A percentile compares a stretch with the other conserved stretches of the same genome.
Evolutionary conservation across 2,888 invertebrate species (phyloP).

Genomic region (Elgonia sp.): DNA sequence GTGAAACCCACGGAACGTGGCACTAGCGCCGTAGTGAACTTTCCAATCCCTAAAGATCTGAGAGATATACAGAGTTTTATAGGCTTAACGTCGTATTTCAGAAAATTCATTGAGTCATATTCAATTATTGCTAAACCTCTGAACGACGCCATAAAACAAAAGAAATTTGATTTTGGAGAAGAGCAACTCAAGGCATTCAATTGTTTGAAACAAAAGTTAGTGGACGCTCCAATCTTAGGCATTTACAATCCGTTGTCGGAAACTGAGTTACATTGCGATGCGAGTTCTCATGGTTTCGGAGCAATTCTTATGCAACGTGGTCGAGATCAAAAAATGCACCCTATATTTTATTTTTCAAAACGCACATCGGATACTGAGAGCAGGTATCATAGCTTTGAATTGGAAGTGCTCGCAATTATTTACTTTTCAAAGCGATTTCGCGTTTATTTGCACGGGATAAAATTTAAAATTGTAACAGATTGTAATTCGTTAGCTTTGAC

Average conservation of each 20-base stretch:
- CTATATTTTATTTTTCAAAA: constrained; percentile 46
- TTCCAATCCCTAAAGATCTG: background rate
- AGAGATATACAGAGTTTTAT: constrained; percentile 17
- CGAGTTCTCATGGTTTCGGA: constrained; percentile 31
- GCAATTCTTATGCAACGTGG: constrained; percentile 27
- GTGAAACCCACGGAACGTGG: constrained; percentile 10
- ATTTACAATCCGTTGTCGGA: constrained; percentile 24
- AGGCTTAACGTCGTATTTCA: constrained; percentile 7
- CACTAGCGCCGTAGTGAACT: background rate
- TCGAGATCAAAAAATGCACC: constrained; percentile 20
- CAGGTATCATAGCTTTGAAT: constrained; percentile 36
- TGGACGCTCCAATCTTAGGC: background rate
- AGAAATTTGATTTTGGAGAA: background rate
- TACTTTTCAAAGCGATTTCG: constrained; percentile 26
- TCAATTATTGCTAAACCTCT: constrained; percentile 36
- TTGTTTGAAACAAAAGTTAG: background rate
- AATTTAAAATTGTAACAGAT: constrained; percentile 49
- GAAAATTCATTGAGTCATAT: constrained; percentile 28
- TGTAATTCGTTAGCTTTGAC: too few species aligned
- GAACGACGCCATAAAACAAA: constrained; percentile 9
- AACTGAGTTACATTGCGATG: constrained; percentile 49
- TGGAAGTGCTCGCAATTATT: constrained; percentile 38
- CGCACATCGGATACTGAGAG: constrained; percentile 17
- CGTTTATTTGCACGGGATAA: constrained; percentile 21
- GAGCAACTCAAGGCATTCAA: constrained; percentile 26